Evolutionary conservation across 2,113 vertebrate genomes (phyloP).

Genomic region (Columba livia): DNA sequence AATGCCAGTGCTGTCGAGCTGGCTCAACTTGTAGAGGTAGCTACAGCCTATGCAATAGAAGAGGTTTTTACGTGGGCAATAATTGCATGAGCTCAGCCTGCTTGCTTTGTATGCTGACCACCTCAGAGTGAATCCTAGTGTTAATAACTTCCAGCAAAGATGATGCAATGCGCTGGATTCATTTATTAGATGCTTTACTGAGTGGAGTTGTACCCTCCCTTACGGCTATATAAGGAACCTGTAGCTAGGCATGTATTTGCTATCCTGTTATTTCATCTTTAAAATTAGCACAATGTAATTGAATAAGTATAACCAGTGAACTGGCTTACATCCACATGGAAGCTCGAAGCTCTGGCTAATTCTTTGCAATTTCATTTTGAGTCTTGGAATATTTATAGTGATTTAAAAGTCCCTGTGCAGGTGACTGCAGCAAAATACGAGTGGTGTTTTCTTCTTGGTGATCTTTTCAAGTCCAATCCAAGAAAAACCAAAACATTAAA

Average conservation of each 20-base stretch:
- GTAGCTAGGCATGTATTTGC: neutral
- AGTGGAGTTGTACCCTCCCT: neutral
- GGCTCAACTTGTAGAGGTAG: neutral
- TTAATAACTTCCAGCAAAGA: neutral
- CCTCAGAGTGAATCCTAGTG: neutral
- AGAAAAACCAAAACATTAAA: neutral
- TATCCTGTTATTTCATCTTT: neutral
- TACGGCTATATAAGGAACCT: neutral
- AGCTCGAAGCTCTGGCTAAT: neutral
- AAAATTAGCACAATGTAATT: neutral
- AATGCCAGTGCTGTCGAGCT: neutral
- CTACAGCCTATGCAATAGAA: neutral
- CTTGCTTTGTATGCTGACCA: neutral
- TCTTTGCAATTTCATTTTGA: neutral
- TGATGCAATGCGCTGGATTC: neutral
- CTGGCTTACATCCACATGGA: neutral
- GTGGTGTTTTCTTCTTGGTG: neutral
- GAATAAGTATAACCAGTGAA: neutral
- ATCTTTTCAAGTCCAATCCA: neutral
- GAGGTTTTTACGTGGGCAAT: neutral
- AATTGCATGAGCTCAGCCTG: neutral
- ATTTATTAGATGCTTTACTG: neutral
- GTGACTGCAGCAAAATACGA: neutral
- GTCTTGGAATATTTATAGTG: neutral
- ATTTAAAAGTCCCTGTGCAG: neutral